Conservation (phyloP, 2,113 vertebrate genomes). For the Barbus barbus region DNA sequence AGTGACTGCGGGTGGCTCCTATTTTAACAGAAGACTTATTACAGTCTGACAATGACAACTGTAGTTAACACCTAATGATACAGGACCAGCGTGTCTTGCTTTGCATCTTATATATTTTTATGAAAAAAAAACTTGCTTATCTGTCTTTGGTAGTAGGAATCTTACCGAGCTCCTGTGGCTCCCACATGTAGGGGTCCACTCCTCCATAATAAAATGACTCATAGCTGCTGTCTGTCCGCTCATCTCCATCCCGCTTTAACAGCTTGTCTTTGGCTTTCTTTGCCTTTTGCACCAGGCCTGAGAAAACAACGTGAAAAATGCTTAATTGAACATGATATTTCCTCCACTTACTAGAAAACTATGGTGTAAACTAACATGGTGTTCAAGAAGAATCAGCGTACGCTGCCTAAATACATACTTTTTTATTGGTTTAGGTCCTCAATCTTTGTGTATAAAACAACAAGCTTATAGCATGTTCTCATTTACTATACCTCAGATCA, state of each 20-base stretch:
- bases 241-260: slow-evolving; percentile 87
- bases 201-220: slow-evolving; percentile 95
- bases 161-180: slow-evolving; percentile 95
- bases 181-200: slow-evolving; percentile 97
- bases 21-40: background rate
- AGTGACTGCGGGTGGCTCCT: slow-evolving; percentile 88
- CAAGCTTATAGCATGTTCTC: background rate
- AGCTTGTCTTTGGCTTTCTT: slow-evolving; percentile 95
- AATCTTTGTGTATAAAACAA: background rate
- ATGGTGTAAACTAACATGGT: background rate
- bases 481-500: background rate
- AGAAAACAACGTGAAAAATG: slow-evolving; percentile 40
- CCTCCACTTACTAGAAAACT: background rate
- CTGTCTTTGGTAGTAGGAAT: background rate
- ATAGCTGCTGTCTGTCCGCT: slow-evolving; percentile 81
- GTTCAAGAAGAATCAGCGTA: background rate
- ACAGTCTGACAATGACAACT: background rate
- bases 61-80: background rate
- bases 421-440: background rate
- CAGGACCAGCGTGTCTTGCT: background rate
- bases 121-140: no score
- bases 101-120: no score
- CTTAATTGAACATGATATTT: background rate
- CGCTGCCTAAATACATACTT: background rate
- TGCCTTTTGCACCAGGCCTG: slow-evolving; percentile 92